phyloP scores from a whole-genome alignment of 2,888 invertebrate species.

The Drosophila maculinotata region DNA sequence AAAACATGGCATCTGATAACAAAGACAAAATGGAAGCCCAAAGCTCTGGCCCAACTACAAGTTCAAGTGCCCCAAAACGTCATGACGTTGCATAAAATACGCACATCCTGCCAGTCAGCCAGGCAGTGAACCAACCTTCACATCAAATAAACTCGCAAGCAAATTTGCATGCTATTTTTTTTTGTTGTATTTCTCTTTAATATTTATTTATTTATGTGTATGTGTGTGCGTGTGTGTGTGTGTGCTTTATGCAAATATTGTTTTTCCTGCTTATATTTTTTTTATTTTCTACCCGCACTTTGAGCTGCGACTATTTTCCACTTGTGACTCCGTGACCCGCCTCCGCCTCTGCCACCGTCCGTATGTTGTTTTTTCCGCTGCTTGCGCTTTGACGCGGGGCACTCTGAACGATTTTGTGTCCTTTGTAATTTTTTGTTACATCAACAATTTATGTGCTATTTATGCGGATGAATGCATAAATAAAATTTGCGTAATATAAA shows the following conservation, averaged over 20 bases:
- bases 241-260: slow-evolving; percentile 64
- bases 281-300: slow-evolving; percentile 28
- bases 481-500: slow-evolving; percentile 65
- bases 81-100: slow-evolving; percentile 55
- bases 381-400: slow-evolving; percentile 34
- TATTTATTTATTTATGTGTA: slow-evolving; percentile 59
- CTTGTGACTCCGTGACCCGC: slow-evolving; percentile 30
- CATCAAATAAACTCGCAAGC: slow-evolving; percentile 42
- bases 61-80: slow-evolving; percentile 19
- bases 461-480: slow-evolving; percentile 74
- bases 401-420: slow-evolving; percentile 35
- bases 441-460: slow-evolving; percentile 58
- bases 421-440: slow-evolving; percentile 44
- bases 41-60: slow-evolving; percentile 8
- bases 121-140: slow-evolving; percentile 16
- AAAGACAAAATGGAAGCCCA: slow-evolving; percentile 34
- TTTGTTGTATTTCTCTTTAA: slow-evolving; percentile 52
- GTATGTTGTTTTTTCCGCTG: slow-evolving; percentile 18
- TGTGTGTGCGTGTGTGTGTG: slow-evolving; percentile 17
- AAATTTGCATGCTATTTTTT: slow-evolving; percentile 66
- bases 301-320: slow-evolving; percentile 51
- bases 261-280: slow-evolving; percentile 37
- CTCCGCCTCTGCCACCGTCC: slow-evolving; percentile 3
- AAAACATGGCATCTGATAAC: slow-evolving; percentile 44
- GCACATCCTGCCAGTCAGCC: slow-evolving; percentile 26